Evolutionary conservation across 2,888 invertebrate genomes (phyloP).

Genomic region (Cheilosia variabilis): DNA sequence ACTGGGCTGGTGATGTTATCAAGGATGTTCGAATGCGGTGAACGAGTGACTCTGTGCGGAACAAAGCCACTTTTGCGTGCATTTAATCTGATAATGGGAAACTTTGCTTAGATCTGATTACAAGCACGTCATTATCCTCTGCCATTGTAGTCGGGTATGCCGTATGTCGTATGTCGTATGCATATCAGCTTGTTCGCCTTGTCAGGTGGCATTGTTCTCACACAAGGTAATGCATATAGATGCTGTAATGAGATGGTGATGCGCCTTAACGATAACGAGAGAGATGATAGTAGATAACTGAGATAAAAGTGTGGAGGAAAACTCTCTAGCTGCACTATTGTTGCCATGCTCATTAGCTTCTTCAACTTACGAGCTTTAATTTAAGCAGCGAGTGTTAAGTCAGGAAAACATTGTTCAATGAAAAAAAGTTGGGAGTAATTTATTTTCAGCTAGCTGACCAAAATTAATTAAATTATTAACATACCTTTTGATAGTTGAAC

Average conservation of each 20-base stretch:
- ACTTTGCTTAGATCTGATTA: conserved; percentile 57
- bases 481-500: no score
- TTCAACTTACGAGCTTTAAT: background rate
- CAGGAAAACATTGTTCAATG: background rate
- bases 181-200: background rate
- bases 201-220: background rate
- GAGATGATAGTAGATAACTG: no score
- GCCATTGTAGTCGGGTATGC: background rate
- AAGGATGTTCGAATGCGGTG: background rate
- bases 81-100: conserved; percentile 8
- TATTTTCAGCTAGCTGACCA: no score
- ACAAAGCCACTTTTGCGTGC: background rate
- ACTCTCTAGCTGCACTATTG: no score
- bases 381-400: background rate
- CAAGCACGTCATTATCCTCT: conserved; percentile 27
- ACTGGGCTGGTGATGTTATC: background rate
- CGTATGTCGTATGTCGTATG: background rate
- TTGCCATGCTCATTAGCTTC: no score
- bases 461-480: no score
- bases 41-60: background rate
- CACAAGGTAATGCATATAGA: background rate
- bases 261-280: background rate
- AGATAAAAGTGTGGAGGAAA: no score
- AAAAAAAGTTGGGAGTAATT: no score
- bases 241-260: background rate